Evolutionary conservation across 1,140 invertebrate species (phyloP).

Genomic region (Drosophila cardini): DNA sequence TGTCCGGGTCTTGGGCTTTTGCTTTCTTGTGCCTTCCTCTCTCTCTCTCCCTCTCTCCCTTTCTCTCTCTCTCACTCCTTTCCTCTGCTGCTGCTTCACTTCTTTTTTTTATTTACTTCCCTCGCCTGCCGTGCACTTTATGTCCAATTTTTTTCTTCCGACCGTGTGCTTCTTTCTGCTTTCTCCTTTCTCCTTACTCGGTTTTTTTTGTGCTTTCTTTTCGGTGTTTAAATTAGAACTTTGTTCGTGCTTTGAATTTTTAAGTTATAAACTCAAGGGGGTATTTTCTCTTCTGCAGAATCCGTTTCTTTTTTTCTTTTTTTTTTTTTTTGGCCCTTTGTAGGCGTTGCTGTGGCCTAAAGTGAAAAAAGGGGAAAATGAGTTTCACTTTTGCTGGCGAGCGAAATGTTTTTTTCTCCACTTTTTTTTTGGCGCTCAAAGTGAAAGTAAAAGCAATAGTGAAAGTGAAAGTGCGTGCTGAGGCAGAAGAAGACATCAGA

Average conservation of each 20-base stretch:
- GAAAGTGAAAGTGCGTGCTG: constrained; percentile 32
- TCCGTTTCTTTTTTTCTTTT: neutral
- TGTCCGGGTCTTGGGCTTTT: constrained; percentile 9
- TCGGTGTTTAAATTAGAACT: constrained; percentile 82
- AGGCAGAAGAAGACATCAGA: constrained; percentile 49
- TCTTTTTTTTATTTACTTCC: constrained; percentile 60
- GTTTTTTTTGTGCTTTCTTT: constrained; percentile 32
- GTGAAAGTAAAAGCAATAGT: constrained; percentile 38
- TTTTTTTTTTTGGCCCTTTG: constrained; percentile 30
- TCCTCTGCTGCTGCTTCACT: constrained; percentile 15
- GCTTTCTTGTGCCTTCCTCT: constrained; percentile 25
- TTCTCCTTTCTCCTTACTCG: constrained; percentile 1
- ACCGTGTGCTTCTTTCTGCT: constrained; percentile 32
- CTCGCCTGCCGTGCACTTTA: constrained; percentile 56
- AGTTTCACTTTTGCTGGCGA: constrained; percentile 65
- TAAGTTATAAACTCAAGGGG: constrained; percentile 83
- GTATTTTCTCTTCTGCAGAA: constrained; percentile 54
- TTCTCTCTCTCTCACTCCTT: neutral
- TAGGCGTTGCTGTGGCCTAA: constrained; percentile 45
- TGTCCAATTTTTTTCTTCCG: constrained; percentile 56
- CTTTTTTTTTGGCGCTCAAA: constrained; percentile 10
- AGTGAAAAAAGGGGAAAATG: constrained; percentile 75
- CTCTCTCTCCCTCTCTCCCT: constrained; percentile 3
- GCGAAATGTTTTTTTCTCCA: neutral
- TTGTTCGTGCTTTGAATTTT: constrained; percentile 83